Conservation (phyloP, 1,140 invertebrate species). For the Cyclargus thomasi region DNA sequence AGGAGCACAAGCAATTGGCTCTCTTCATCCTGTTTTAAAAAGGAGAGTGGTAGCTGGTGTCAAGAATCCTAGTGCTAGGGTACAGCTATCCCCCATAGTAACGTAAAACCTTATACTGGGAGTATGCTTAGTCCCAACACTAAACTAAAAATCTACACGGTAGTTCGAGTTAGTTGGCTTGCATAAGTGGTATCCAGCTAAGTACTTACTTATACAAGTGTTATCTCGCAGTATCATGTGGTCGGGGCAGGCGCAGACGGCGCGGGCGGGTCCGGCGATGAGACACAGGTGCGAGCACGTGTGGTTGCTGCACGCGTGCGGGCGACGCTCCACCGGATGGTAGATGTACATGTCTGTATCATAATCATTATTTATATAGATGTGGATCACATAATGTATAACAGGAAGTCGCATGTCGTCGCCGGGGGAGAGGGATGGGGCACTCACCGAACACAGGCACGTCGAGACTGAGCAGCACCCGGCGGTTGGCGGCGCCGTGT, state of each 20-base stretch:
- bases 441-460: constrained; percentile 52
- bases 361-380: background rate
- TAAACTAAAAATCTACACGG: too few species aligned
- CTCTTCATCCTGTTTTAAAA: too few species aligned
- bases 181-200: too few species aligned
- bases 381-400: too few species aligned
- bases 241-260: constrained; percentile 86
- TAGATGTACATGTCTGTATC: constrained; percentile 78
- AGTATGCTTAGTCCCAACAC: too few species aligned
- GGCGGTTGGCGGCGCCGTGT: constrained; percentile 78
- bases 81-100: too few species aligned
- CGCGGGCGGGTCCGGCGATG: constrained; percentile 77
- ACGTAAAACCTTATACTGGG: too few species aligned
- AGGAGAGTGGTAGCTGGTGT: too few species aligned
- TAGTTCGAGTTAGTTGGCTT: too few species aligned
- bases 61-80: too few species aligned
- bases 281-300: constrained; percentile 89
- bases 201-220: constrained; percentile 40
- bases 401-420: too few species aligned
- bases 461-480: constrained; percentile 72
- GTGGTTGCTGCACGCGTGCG: constrained; percentile 82
- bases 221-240: constrained; percentile 75
- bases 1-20: too few species aligned
- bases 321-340: constrained; percentile 75
- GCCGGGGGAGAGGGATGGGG: background rate